Conservation (phyloP, 2,888 invertebrate species). For the Drosophila robusta region DNA sequence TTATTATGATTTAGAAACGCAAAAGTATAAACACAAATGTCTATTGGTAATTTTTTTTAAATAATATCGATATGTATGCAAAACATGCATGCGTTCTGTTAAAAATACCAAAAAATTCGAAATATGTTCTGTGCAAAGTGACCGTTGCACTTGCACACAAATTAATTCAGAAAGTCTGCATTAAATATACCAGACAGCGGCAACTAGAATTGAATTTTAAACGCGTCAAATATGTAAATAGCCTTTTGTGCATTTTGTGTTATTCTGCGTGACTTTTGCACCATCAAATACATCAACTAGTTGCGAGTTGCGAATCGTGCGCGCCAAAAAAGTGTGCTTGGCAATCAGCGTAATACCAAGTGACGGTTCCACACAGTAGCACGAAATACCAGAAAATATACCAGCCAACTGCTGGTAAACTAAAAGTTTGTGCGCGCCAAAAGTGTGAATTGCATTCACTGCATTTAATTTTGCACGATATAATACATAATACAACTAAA, state of each 20-base stretch:
- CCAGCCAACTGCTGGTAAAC: not conserved
- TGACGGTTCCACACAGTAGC: not conserved
- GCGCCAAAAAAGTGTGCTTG: not conserved
- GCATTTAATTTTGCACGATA: conserved; percentile 7
- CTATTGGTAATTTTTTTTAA: not conserved
- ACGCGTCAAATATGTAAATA: not conserved
- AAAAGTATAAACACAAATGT: not conserved
- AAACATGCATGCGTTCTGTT: not conserved
- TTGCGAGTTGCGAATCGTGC: too few species aligned
- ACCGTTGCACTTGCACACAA: not conserved
- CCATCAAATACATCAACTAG: too few species aligned
- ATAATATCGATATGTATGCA: not conserved
- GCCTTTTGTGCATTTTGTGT: too few species aligned
- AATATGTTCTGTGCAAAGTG: not conserved
- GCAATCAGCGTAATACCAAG: not conserved
- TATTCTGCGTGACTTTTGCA: too few species aligned
- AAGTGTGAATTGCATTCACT: not conserved
- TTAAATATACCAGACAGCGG: not conserved
- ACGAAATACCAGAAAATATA: conserved; percentile 12
- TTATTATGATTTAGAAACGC: not conserved
- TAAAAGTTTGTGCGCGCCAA: not conserved
- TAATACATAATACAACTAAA: conserved; percentile 43
- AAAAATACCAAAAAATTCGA: not conserved
- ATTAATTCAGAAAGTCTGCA: not conserved
- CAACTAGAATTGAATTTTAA: not conserved